These are phyloP conservation scores for Turritopsis dohrnii DNA, from an alignment of 30 jellyfish, hydroid and myxozoan genomes.

Conservation along the genomic window DNA sequence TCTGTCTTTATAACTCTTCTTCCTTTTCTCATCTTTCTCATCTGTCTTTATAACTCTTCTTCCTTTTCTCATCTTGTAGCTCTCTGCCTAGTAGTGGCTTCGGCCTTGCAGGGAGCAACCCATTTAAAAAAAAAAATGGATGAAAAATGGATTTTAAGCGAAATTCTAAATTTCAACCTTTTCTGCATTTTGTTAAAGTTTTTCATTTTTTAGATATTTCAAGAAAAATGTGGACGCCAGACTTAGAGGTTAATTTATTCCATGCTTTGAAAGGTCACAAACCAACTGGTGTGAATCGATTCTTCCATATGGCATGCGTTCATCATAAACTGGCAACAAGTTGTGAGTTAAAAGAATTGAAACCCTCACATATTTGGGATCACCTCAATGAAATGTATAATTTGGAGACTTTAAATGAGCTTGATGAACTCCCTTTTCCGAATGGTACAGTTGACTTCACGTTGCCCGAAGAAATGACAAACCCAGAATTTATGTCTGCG, in stretches of 20 bases:
- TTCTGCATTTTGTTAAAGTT: too few relatives aligned
- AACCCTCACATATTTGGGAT: slow-evolving; percentile 64
- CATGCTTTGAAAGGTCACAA: slow-evolving; percentile 94
- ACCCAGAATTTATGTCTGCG: slow-evolving; percentile 88
- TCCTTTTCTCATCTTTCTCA: too few relatives aligned
- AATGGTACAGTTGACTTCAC: slow-evolving; percentile 64
- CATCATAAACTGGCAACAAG: slow-evolving; percentile 57
- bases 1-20: too few relatives aligned
- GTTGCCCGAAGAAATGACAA: slow-evolving; percentile 89
- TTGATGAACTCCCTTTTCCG: slow-evolving; percentile 80
- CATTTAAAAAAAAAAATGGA: too few relatives aligned
- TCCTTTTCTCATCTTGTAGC: too few relatives aligned
- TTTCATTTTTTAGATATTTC: not conserved
- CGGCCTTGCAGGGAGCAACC: too few relatives aligned
- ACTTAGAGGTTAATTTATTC: slow-evolving; percentile 78
- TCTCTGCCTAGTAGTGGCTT: too few relatives aligned
- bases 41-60: too few relatives aligned
- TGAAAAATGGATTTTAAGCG: too few relatives aligned
- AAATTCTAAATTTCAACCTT: too few relatives aligned
- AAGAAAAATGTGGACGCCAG: slow-evolving; percentile 74
- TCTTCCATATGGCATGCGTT: slow-evolving; percentile 93
- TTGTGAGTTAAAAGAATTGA: slow-evolving; percentile 58
- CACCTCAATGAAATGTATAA: slow-evolving; percentile 83
- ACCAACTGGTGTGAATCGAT: slow-evolving; percentile 86
- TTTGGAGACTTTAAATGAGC: slow-evolving; percentile 86